Evolutionary conservation across 1,140 invertebrate species (phyloP).

Genomic region (Macrosteles quadrilineatus): DNA sequence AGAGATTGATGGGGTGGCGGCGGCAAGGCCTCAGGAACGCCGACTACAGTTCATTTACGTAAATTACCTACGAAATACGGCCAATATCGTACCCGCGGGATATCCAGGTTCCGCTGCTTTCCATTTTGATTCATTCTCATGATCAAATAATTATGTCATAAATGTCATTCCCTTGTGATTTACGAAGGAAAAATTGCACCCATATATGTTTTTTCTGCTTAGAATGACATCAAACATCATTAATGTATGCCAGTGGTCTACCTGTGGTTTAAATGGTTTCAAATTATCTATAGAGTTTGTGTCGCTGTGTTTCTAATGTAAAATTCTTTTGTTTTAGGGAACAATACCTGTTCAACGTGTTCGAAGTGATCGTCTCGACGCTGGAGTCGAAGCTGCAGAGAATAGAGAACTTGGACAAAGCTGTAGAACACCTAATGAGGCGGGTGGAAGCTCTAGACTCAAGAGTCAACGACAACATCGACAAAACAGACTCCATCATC

Average conservation of each 20-base stretch:
- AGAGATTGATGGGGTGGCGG: slow-evolving; percentile 5
- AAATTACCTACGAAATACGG: slow-evolving; percentile 7
- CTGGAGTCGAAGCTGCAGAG: slow-evolving; percentile 82
- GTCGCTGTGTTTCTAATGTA: slow-evolving; percentile 14
- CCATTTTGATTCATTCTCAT: slow-evolving; percentile 12
- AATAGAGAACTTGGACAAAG: slow-evolving; percentile 83
- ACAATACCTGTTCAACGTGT: slow-evolving; percentile 84
- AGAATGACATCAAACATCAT: too few relatives aligned
- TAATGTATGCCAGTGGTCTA: too few relatives aligned
- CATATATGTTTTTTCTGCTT: neutral
- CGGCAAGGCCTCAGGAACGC: neutral
- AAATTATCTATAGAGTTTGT: too few relatives aligned
- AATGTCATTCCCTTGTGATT: neutral
- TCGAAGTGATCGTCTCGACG: slow-evolving; percentile 84
- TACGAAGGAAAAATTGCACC: neutral
- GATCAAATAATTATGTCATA: slow-evolving; percentile 15
- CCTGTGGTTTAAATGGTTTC: too few relatives aligned
- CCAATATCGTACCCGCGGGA: neutral
- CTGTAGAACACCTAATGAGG: slow-evolving; percentile 80
- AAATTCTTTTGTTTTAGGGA: slow-evolving; percentile 68
- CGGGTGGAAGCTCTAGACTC: slow-evolving; percentile 77
- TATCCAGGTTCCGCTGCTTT: neutral
- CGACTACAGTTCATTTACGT: neutral
- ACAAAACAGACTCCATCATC: slow-evolving; percentile 79
- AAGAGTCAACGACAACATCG: slow-evolving; percentile 77